phyloP scores from a whole-genome alignment of 2,888 invertebrate genomes.

The Choristoneura rosaceana region DNA sequence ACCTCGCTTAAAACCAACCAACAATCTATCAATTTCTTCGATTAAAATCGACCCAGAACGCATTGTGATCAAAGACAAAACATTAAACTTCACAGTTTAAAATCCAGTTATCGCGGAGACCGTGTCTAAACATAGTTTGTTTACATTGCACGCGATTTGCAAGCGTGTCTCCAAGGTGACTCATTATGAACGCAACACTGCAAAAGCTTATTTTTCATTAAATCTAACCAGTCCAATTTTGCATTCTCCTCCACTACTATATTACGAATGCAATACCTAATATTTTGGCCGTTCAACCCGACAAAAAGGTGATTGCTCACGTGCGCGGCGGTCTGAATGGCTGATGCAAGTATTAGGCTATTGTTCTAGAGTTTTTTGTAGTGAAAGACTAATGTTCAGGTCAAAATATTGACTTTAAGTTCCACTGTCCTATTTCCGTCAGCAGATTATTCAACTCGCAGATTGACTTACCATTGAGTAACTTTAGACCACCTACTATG shows the following conservation, averaged over 20 bases:
- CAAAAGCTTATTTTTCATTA: conserved; percentile 2
- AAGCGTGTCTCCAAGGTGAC: conserved; percentile 8
- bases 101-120: background rate
- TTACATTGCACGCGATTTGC: background rate
- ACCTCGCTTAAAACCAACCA: too few species aligned
- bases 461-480: background rate
- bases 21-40: too few species aligned
- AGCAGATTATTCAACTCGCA: too few species aligned
- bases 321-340: background rate
- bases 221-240: background rate
- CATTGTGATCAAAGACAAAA: too few species aligned
- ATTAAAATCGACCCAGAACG: too few species aligned
- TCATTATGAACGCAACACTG: conserved; percentile 1
- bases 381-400: conserved; percentile 7
- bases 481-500: too few species aligned
- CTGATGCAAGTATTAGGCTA: conserved; percentile 10
- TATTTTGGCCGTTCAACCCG: background rate
- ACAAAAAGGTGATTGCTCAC: background rate
- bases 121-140: background rate
- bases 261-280: conserved; percentile 1
- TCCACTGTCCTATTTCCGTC: background rate
- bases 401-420: background rate
- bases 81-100: background rate
- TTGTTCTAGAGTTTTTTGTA: conserved; percentile 14
- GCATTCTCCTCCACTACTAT: conserved; percentile 2